Conservation (phyloP, 2,113 vertebrate species). For the Ctenodactylus gundi region DNA sequence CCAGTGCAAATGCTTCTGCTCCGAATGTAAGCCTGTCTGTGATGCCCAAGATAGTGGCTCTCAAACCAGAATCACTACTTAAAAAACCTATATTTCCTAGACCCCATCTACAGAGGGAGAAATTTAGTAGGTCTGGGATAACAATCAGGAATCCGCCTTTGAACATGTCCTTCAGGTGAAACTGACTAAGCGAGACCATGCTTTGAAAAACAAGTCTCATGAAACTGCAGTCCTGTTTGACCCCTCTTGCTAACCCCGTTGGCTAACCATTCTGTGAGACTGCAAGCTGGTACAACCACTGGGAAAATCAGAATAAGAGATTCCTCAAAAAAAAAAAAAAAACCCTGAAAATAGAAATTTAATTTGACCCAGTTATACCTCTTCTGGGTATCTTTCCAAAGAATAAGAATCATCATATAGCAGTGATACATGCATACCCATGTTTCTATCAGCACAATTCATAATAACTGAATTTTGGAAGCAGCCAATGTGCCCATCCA, state of each 20-base stretch:
- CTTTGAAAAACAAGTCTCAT: not conserved
- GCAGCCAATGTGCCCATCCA: no score
- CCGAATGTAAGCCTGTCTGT: not conserved
- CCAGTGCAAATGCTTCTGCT: not conserved
- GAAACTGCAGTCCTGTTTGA: not conserved
- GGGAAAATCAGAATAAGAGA: no score
- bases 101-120: not conserved
- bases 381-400: no score
- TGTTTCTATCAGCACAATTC: no score
- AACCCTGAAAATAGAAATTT: no score
- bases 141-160: not conserved
- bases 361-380: no score
- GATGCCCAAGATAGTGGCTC: not conserved
- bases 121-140: not conserved
- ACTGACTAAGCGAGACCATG: not conserved
- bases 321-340: no score
- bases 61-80: not conserved
- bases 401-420: no score
- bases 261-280: not conserved
- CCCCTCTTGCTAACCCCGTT: not conserved
- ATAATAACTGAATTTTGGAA: no score
- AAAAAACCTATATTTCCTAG: not conserved
- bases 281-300: no score
- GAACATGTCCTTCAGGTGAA: not conserved
- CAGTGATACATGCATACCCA: no score